phyloP scores from a whole-genome alignment of 2,888 invertebrate species.

The Chloroclystis v-ata region DNA sequence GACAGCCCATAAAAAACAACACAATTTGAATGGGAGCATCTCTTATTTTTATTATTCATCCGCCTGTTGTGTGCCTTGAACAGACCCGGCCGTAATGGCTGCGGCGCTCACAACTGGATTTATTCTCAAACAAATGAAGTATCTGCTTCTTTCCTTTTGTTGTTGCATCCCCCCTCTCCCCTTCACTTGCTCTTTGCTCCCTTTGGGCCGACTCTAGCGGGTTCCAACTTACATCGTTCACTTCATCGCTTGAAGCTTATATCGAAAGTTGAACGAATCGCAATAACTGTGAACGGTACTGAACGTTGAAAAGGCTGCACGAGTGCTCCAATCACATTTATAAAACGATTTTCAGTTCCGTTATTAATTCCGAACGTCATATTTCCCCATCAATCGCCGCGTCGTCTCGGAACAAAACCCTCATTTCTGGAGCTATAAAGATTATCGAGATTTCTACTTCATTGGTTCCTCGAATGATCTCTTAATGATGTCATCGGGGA shows the following conservation, averaged over 20 bases:
- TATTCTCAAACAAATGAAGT: not conserved
- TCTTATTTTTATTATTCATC: too few species aligned
- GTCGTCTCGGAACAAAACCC: slow-evolving; percentile 5
- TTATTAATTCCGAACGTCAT: not conserved
- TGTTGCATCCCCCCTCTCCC: not conserved
- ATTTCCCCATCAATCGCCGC: not conserved
- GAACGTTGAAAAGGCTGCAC: too few species aligned
- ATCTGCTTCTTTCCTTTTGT: not conserved
- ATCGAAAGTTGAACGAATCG: not conserved
- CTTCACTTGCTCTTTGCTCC: too few species aligned
- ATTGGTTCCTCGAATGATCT: slow-evolving; percentile 22
- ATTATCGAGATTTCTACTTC: slow-evolving; percentile 22
- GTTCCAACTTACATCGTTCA: not conserved
- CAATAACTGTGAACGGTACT: not conserved
- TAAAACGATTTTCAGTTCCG: too few species aligned
- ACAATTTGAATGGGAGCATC: too few species aligned
- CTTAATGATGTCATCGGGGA: slow-evolving; percentile 18
- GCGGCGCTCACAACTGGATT: not conserved
- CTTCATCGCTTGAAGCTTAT: not conserved
- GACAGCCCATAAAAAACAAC: too few species aligned
- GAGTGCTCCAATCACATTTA: too few species aligned
- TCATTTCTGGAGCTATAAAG: slow-evolving; percentile 15
- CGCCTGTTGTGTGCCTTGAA: too few species aligned
- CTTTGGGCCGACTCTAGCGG: not conserved
- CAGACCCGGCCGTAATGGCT: too few species aligned